Evolutionary conservation across 1,140 invertebrate genomes (phyloP).

Genomic region (Anoplolepis gracilipes): DNA sequence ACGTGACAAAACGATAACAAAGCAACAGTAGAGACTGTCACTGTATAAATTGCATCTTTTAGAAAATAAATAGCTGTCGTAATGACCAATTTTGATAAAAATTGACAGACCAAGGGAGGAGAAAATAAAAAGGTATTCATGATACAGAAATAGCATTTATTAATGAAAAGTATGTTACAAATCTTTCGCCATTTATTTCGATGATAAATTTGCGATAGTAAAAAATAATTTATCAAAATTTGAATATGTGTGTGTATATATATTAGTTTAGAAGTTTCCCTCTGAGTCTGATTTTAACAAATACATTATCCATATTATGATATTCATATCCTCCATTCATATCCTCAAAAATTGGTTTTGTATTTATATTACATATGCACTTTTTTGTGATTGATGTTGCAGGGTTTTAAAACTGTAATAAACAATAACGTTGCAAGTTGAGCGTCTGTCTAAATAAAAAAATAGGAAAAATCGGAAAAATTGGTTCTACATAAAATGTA

Average conservation of each 20-base stretch:
- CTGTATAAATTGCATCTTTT: background rate
- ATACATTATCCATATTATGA: conserved; percentile 13
- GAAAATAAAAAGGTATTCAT: conserved; percentile 69
- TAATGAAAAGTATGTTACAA: conserved; percentile 76
- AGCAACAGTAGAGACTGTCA: background rate
- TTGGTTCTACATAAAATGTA: background rate
- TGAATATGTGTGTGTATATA: no score
- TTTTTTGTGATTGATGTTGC: background rate
- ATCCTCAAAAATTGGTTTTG: conserved; percentile 1
- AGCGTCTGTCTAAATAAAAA: background rate
- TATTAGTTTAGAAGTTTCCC: background rate
- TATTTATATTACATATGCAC: background rate
- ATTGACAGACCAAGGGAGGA: conserved; percentile 60
- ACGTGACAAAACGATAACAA: background rate
- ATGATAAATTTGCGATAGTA: conserved; percentile 40
- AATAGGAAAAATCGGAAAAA: no score
- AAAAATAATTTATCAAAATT: conserved; percentile 41
- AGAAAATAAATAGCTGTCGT: background rate
- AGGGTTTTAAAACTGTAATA: background rate
- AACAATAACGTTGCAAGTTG: background rate
- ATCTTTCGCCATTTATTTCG: conserved; percentile 31
- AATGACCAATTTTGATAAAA: background rate
- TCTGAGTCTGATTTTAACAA: background rate
- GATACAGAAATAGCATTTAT: conserved; percentile 75
- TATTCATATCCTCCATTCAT: conserved; percentile 36